These are phyloP conservation scores for Anguilla anguilla DNA, from an alignment of 2,797 vertebrate species.

Conservation along the genomic window DNA sequence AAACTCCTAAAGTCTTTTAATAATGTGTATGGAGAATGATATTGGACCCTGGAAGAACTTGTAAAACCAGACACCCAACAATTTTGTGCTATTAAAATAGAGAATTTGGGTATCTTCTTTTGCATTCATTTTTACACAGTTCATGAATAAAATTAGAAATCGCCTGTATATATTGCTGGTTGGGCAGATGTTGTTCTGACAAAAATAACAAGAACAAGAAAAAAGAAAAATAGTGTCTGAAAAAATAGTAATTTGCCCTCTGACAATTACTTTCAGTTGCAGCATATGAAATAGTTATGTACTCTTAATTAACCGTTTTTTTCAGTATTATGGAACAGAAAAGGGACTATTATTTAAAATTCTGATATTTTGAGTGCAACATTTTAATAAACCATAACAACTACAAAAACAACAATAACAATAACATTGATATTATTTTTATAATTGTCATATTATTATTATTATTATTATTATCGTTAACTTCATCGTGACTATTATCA, in stretches of 20 bases:
- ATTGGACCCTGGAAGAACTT: background rate
- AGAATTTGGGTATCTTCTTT: background rate
- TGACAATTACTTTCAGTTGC: background rate
- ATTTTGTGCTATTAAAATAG: background rate
- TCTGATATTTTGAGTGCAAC: background rate
- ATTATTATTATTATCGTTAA: background rate
- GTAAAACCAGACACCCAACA: background rate
- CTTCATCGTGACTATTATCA: background rate
- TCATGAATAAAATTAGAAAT: background rate
- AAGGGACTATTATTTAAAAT: too few relatives aligned
- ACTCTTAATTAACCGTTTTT: too few relatives aligned
- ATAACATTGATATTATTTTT: background rate
- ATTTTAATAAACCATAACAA: background rate
- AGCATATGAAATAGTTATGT: too few relatives aligned
- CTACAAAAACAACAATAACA: background rate
- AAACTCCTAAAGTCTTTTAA: constrained; percentile 40
- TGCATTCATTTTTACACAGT: background rate
- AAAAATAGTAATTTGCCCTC: background rate
- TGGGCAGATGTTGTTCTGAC: background rate
- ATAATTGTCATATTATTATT: background rate
- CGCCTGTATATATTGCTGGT: background rate
- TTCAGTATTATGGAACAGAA: too few relatives aligned
- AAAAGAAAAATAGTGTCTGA: background rate
- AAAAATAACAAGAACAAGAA: background rate
- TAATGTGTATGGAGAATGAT: constrained; percentile 2